Percentiles rank a stretch among this genome's conserved stretches.
phyloP scores from a whole-genome alignment of 2,888 invertebrate genomes.

The Tricholauxania praeusta region DNA sequence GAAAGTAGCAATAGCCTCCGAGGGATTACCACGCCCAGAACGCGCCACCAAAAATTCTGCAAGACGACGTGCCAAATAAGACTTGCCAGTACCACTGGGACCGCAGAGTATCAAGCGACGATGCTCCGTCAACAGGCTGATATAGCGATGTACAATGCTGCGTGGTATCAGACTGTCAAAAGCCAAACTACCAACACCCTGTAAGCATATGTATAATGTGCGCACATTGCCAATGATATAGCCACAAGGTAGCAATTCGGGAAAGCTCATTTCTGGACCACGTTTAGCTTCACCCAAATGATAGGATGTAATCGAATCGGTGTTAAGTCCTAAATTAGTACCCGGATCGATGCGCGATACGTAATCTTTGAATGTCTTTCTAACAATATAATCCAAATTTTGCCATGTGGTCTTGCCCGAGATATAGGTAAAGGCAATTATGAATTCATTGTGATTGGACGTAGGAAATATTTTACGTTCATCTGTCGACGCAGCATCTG shows the following conservation, averaged over 20 bases:
- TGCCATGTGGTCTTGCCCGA: conserved; percentile 96
- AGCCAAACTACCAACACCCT: conserved; percentile 86
- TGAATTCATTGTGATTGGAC: conserved; percentile 76
- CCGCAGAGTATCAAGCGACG: conserved; percentile 95
- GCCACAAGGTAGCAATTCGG: conserved; percentile 92
- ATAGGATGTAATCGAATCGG: conserved; percentile 93
- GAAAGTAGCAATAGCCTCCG: conserved; percentile 94
- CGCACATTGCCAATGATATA: conserved; percentile 91
- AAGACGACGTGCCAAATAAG: conserved; percentile 92
- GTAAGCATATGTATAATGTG: conserved; percentile 89
- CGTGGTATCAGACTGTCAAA: conserved; percentile 97
- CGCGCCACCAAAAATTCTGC: conserved; percentile 93
- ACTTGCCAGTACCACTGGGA: conserved; percentile 96
- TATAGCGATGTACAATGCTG: conserved; percentile 93
- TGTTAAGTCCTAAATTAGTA: conserved; percentile 84
- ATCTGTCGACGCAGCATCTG: conserved; percentile 44
- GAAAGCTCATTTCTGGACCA: conserved; percentile 83
- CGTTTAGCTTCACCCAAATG: conserved; percentile 91
- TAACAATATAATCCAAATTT: conserved; percentile 89
- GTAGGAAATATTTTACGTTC: conserved; percentile 71
- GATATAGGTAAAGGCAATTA: conserved; percentile 90
- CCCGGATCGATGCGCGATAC: conserved; percentile 92
- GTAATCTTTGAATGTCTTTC: conserved; percentile 95
- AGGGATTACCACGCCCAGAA: conserved; percentile 82
- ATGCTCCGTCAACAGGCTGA: conserved; percentile 91